Evolutionary conservation across 2,888 invertebrate species (phyloP), one percentile per base, ranked within the genome.

Genomic region (Dione vanillae): DNA sequence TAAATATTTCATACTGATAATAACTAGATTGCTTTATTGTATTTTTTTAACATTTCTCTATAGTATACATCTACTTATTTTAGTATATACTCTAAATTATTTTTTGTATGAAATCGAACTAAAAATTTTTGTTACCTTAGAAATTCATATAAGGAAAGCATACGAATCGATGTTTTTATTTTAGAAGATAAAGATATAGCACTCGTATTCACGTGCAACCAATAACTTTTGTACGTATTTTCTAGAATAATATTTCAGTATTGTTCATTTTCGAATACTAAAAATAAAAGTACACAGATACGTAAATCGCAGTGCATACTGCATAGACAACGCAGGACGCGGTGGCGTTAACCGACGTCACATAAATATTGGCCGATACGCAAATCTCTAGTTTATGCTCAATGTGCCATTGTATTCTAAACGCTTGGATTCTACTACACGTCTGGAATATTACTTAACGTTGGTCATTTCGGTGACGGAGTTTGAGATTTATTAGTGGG

Each of bases 361-460:
- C 67, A 62, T 73, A 73, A 71, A 74, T 71, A 74, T 75, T 71
- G 62, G 61, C 51, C 73, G 67, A 71, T 75, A 75, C 69, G 72
- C 72, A 72, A 73, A 76, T 75, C 71, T 72, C 72, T 74, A 71
- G 70, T 77, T 76, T 75, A 77, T 74, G 76, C 64, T 66, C 61
- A 59, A 62, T 68, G 76, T 70, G 64, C 71, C 69, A 76, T 76
- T 76, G 75, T 76, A 76, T 76, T 75, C 74, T 71, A 74, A 76
- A 67, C 65, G 65, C 54, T 61, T 67, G 69, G 51, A 58, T 65
- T 52, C 37, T 58, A 51, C 56, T 43, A 65, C 62, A 67, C 52
- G 52, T 67, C 51, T 54, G 37, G 37, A 66, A 20, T 66, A 52
- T 59, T 51, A 35, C 40, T 37, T 37, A 41, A 7, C 19, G 47